Percentiles rank a stretch among this genome's conserved stretches.
Evolutionary conservation across 2,113 vertebrate species (phyloP).

Genomic region (Aepyceros melampus): DNA sequence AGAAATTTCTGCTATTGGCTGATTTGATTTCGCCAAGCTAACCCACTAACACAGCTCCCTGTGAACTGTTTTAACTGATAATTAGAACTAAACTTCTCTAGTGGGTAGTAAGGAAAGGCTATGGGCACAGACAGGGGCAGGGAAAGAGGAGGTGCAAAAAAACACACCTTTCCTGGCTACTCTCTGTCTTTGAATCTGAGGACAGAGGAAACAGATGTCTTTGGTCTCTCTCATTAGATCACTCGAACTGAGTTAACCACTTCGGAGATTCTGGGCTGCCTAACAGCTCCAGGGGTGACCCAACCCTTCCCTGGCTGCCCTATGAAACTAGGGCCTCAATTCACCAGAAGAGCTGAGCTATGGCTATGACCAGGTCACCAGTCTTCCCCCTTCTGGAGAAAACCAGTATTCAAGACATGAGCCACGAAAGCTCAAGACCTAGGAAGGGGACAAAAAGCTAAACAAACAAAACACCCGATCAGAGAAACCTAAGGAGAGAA

Average conservation of each 20-base stretch:
- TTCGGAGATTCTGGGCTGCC: constrained; percentile 49
- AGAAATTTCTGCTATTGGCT: not conserved
- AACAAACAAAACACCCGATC: not conserved
- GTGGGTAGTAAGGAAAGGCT: not conserved
- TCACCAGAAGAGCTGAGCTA: constrained; percentile 21
- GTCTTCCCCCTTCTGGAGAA: constrained; percentile 43
- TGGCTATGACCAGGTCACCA: constrained; percentile 46
- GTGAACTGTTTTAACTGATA: not conserved
- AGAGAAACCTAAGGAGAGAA: constrained; percentile 43
- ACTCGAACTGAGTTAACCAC: constrained; percentile 44
- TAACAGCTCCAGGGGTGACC: constrained; percentile 33
- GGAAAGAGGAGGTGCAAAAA: not conserved
- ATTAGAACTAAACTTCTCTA: not conserved
- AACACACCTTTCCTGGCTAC: constrained; percentile 27
- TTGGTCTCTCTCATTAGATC: constrained; percentile 71
- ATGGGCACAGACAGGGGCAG: not conserved
- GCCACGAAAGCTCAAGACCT: not conserved
- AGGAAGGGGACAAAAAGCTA: not conserved
- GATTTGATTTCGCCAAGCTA: not conserved
- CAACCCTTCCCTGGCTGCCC: constrained; percentile 22
- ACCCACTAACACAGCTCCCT: not conserved
- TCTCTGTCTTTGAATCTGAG: constrained; percentile 38
- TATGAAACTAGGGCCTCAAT: constrained; percentile 35
- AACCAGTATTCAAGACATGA: constrained; percentile 8
- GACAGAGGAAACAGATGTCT: constrained; percentile 61